phyloP scores from a whole-genome alignment of 2,888 invertebrate genomes.

The Coenonympha arcania region DNA sequence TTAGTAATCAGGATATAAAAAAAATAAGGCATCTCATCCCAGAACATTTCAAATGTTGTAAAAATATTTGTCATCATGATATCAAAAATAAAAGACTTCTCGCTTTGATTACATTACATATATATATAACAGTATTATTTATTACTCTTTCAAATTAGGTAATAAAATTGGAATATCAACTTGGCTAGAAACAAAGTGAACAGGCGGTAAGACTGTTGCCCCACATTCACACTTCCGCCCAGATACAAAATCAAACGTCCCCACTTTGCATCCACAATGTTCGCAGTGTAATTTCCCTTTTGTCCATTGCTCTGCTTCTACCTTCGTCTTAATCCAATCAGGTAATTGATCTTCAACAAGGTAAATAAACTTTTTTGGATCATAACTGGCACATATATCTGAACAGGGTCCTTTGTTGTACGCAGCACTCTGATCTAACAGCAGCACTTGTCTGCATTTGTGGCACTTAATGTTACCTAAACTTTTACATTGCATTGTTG shows the following conservation, averaged over 20 bases:
- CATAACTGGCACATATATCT: conserved; percentile 46
- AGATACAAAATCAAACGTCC: conserved; percentile 79
- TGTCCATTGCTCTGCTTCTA: conserved; percentile 76
- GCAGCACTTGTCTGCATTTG: conserved; percentile 59
- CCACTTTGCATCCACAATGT: conserved; percentile 75
- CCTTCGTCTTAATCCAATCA: conserved; percentile 67
- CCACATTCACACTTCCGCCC: conserved; percentile 78
- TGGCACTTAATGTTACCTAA: conserved; percentile 50
- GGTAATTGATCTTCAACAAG: conserved; percentile 74
- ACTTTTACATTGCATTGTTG: not conserved
- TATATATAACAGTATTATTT: too few species aligned
- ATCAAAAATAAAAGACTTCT: too few species aligned
- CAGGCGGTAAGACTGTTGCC: conserved; percentile 69
- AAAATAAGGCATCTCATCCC: too few species aligned
- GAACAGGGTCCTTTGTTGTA: conserved; percentile 36
- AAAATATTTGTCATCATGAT: too few species aligned
- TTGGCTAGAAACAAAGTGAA: conserved; percentile 78
- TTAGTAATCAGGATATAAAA: too few species aligned
- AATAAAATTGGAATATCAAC: conserved; percentile 66
- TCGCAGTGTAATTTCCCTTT: conserved; percentile 79
- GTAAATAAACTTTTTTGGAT: conserved; percentile 57
- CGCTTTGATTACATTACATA: too few species aligned
- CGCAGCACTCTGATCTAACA: conserved; percentile 36
- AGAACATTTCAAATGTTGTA: too few species aligned
- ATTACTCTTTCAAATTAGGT: conserved; percentile 5